phyloP scores from a whole-genome alignment of 2,888 invertebrate genomes.

The Plagodis dolabraria region DNA sequence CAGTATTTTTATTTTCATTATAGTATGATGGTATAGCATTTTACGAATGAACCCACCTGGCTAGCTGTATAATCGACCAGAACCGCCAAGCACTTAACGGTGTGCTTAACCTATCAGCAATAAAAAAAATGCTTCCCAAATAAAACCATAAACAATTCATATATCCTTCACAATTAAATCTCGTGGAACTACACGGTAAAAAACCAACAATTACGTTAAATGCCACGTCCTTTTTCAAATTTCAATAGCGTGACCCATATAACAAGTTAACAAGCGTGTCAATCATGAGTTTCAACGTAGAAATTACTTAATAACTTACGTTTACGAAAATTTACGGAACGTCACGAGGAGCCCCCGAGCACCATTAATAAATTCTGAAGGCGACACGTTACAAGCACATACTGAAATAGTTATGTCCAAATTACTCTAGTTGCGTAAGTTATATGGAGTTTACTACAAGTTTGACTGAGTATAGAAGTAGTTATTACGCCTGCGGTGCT shows the following conservation, averaged over 20 bases:
- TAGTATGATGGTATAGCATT: too few relatives aligned
- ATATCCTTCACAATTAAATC: background rate
- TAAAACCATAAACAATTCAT: background rate
- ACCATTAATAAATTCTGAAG: conserved; percentile 33
- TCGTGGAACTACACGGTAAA: conserved; percentile 2
- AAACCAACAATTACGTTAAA: conserved; percentile 16
- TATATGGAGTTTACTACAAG: conserved; percentile 8
- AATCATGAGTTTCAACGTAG: conserved; percentile 47
- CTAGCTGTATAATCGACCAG: too few relatives aligned
- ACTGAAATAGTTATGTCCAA: conserved; percentile 29
- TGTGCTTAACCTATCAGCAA: too few relatives aligned
- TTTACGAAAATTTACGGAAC: conserved; percentile 18
- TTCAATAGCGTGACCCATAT: conserved; percentile 43
- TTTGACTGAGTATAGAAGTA: conserved; percentile 7
- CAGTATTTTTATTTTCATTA: too few relatives aligned
- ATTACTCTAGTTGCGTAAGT: conserved; percentile 18
- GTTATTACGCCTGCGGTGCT: conserved; percentile 3
- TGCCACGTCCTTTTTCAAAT: conserved; percentile 18
- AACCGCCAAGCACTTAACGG: too few relatives aligned
- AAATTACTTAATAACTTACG: conserved; percentile 34
- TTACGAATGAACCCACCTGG: too few relatives aligned
- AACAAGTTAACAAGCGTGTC: conserved; percentile 45
- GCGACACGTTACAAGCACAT: conserved; percentile 24
- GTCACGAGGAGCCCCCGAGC: conserved; percentile 14
- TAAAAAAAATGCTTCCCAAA: background rate